Conservation (phyloP, 2,888 invertebrate genomes). For the Iselma pallidipennis region DNA sequence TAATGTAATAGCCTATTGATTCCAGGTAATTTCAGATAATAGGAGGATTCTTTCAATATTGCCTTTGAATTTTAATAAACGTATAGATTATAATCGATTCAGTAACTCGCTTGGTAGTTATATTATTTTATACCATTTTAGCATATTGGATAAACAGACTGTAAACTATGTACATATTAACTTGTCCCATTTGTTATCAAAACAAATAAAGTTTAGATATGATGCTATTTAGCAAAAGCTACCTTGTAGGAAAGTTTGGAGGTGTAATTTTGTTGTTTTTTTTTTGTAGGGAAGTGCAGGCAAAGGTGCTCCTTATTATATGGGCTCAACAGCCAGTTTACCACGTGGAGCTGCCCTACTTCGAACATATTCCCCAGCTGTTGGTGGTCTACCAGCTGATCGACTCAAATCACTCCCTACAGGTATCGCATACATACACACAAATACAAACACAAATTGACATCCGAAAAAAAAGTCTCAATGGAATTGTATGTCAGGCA, state of each 20-base stretch:
- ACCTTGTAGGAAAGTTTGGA: neutral
- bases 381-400: constrained; percentile 63
- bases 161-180: too few relatives aligned
- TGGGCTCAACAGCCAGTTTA: constrained; percentile 67
- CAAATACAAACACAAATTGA: neutral
- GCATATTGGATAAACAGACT: too few relatives aligned
- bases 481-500: neutral
- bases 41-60: too few relatives aligned
- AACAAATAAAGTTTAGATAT: neutral
- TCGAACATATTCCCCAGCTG: constrained; percentile 70
- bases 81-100: too few relatives aligned
- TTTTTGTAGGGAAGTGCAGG: constrained; percentile 59
- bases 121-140: too few relatives aligned
- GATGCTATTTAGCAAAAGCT: neutral
- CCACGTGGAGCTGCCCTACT: constrained; percentile 70
- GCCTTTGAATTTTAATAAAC: too few relatives aligned
- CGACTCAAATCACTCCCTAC: constrained; percentile 61
- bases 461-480: neutral
- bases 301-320: constrained; percentile 71
- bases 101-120: too few relatives aligned
- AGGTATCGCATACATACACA: too few relatives aligned
- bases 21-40: too few relatives aligned
- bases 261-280: neutral
- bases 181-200: too few relatives aligned
- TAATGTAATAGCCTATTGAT: too few relatives aligned